phyloP scores from a whole-genome alignment of 2,113 vertebrate species.

The Scolopax mira region DNA sequence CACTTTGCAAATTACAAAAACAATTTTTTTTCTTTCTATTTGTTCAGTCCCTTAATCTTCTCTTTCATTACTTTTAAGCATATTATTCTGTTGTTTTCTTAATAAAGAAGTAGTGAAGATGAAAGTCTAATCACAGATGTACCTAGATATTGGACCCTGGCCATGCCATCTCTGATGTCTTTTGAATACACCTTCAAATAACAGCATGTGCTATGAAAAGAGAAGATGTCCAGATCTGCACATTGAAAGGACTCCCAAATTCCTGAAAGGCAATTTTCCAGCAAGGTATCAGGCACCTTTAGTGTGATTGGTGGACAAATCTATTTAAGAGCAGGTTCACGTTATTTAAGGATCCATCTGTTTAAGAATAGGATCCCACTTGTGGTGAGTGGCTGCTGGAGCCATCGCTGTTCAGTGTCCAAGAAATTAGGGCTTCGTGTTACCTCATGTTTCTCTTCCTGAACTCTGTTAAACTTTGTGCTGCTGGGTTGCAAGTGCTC shows the following conservation, averaged over 20 bases:
- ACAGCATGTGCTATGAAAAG: neutral
- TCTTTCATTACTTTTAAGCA: neutral
- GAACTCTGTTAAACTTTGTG: neutral
- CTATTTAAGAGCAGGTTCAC: neutral
- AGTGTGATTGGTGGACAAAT: too few species aligned
- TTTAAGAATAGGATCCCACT: neutral
- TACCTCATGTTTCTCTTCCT: neutral
- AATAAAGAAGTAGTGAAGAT: neutral
- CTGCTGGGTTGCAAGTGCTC: neutral
- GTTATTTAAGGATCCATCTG: neutral
- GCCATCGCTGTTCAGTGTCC: neutral
- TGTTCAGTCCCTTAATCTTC: neutral
- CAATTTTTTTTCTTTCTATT: neutral
- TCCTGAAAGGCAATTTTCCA: neutral
- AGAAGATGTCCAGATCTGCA: rapidly evolving
- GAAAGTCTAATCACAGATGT: neutral
- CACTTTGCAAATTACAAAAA: neutral
- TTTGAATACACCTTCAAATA: neutral
- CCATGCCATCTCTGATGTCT: neutral
- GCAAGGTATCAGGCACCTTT: neutral
- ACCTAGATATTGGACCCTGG: neutral
- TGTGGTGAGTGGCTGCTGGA: rapidly evolving
- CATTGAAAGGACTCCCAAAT: neutral
- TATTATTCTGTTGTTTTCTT: neutral
- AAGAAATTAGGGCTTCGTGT: neutral